A percentile compares a stretch with the other conserved stretches of the same genome.
phyloP scores from a whole-genome alignment of 2,888 invertebrate genomes.

The Tridacna gigas region DNA sequence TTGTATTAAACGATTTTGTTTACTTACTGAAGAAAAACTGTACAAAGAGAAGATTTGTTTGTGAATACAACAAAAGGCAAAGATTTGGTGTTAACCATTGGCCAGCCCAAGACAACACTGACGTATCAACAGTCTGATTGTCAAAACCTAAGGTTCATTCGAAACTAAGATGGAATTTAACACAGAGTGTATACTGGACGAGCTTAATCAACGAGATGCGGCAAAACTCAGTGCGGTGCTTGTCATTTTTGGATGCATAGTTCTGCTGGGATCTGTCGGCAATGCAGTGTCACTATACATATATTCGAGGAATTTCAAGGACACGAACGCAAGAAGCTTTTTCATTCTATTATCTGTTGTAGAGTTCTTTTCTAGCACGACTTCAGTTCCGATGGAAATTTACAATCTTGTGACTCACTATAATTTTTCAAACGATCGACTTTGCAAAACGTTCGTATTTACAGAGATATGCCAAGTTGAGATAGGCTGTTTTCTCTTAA shows the following conservation, averaged over 20 bases:
- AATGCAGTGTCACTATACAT: constrained; percentile 3
- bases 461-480: constrained; percentile 9
- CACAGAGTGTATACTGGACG: not conserved
- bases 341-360: constrained; percentile 2
- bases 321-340: constrained; percentile 10
- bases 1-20: too few relatives aligned
- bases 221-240: not conserved
- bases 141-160: too few relatives aligned
- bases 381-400: constrained; percentile 10
- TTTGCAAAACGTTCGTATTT: constrained; percentile 8
- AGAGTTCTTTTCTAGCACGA: constrained; percentile 9
- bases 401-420: constrained; percentile 11
- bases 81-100: too few relatives aligned
- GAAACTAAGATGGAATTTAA: not conserved
- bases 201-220: constrained; percentile 4
- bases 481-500: not conserved
- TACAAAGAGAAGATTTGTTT: too few relatives aligned
- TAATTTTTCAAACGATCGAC: constrained; percentile 3
- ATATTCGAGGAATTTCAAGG: constrained; percentile 8
- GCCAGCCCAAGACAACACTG: too few relatives aligned
- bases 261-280: constrained; percentile 7
- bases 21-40: too few relatives aligned
- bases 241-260: not conserved
- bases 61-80: too few relatives aligned
- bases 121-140: too few relatives aligned